Conservation (phyloP, 2,113 vertebrate genomes). For the Phoxinus phoxinus region DNA sequence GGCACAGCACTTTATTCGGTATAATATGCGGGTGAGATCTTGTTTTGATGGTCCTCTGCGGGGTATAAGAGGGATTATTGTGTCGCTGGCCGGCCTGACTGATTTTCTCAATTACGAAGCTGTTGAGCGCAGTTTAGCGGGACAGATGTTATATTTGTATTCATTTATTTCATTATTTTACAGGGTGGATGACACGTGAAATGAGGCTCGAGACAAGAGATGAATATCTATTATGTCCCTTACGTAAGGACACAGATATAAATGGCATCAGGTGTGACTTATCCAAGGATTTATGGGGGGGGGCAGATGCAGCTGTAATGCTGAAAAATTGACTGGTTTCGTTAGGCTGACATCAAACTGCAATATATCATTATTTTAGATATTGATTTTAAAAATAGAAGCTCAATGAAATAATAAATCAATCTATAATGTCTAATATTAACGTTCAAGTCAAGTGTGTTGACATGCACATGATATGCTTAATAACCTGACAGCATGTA, state of each 20-base stretch:
- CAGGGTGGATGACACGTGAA: conserved; percentile 50
- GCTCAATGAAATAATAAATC: neutral
- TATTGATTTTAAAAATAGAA: neutral
- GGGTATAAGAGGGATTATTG: conserved; percentile 40
- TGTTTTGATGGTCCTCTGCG: conserved; percentile 21
- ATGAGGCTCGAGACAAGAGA: conserved; percentile 50
- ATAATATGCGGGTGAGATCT: conserved; percentile 25
- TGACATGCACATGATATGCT: neutral
- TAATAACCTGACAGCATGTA: neutral
- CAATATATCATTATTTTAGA: neutral
- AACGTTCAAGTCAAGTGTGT: neutral
- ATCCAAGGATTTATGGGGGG: neutral
- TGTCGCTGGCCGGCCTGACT: conserved; percentile 43
- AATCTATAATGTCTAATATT: conserved; percentile 27
- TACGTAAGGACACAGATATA: conserved; percentile 31
- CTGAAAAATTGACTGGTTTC: neutral
- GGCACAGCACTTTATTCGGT: conserved; percentile 5
- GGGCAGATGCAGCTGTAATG: no score
- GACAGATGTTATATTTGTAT: conserved; percentile 56
- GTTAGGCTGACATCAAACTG: neutral
- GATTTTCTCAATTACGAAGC: conserved; percentile 57
- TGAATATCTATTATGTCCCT: conserved; percentile 53
- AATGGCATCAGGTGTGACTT: conserved; percentile 44
- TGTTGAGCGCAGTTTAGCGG: conserved; percentile 49
- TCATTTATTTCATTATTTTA: conserved; percentile 52